A percentile compares a stretch with the other conserved stretches of the same genome.
Conservation (phyloP, 2,797 vertebrate species). For the Liasis olivaceus region DNA sequence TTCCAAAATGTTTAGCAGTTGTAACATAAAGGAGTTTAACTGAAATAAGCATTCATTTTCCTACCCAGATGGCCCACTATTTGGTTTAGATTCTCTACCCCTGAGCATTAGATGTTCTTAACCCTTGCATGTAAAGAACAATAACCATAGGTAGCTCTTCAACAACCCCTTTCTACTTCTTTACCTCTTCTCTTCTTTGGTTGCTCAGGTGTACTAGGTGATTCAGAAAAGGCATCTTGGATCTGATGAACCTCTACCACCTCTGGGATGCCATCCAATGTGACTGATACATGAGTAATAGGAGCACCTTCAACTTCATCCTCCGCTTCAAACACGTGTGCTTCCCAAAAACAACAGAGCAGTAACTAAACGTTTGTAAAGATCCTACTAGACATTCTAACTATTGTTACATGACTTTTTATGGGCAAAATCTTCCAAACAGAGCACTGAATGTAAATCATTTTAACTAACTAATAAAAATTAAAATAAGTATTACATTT, state of each 20-base stretch:
- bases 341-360: conserved; percentile 69
- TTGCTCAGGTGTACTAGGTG: conserved; percentile 74
- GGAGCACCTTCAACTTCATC: conserved; percentile 84
- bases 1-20: neutral
- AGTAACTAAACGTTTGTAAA: neutral
- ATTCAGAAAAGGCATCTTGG: conserved; percentile 73
- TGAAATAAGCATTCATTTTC: neutral
- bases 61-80: neutral
- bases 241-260: conserved; percentile 80
- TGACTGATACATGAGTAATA: conserved; percentile 87
- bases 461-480: neutral
- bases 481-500: neutral
- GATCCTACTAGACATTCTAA: neutral
- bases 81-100: neutral
- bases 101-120: neutral
- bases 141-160: neutral
- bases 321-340: conserved; percentile 85
- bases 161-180: fast-evolving
- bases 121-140: fast-evolving
- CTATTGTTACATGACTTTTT: neutral
- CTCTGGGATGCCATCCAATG: conserved; percentile 85
- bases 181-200: conserved; percentile 89
- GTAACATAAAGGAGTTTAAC: neutral
- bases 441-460: neutral
- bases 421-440: neutral